These are phyloP conservation scores for Drosophila miranda DNA, from an alignment of 1,140 invertebrate genomes.

Conservation along the genomic window DNA sequence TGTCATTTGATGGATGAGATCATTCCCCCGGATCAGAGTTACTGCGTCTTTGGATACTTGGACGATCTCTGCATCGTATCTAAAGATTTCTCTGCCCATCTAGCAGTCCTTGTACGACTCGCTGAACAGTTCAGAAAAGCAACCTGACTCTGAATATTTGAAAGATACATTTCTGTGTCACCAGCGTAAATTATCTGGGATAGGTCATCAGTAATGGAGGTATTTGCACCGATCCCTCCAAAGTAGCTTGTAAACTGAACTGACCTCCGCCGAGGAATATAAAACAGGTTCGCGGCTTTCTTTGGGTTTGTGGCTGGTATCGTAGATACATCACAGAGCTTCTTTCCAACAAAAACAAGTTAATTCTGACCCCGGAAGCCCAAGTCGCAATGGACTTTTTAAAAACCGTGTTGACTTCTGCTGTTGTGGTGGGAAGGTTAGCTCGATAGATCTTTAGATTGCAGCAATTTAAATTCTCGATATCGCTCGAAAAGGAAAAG, in stretches of 20 bases:
- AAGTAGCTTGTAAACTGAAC: conserved; percentile 9
- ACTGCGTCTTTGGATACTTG: conserved; percentile 17
- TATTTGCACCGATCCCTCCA: conserved; percentile 9
- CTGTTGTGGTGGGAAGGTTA: background rate
- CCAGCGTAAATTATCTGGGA: background rate
- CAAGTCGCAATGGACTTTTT: background rate
- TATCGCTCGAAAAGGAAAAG: conserved; percentile 3
- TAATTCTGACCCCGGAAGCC: conserved; percentile 11
- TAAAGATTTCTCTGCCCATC: too few species aligned
- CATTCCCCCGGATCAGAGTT: too few species aligned
- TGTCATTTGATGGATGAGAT: too few species aligned
- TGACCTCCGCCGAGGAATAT: conserved; percentile 13
- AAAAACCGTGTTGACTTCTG: conserved; percentile 2
- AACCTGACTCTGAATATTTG: conserved; percentile 1
- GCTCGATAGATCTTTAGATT: background rate
- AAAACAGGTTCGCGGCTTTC: conserved; percentile 17
- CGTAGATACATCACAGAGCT: background rate
- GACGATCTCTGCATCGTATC: too few species aligned
- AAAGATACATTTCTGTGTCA: conserved; percentile 1
- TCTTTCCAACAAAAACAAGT: conserved; percentile 1
- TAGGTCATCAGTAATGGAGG: too few species aligned
- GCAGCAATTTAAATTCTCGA: too few species aligned
- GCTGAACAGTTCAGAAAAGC: conserved; percentile 8
- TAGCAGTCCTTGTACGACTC: background rate
- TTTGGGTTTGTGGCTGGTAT: background rate